Evolutionary conservation across 2,797 vertebrate genomes (phyloP).

Genomic region (Chrysocyon brachyurus): DNA sequence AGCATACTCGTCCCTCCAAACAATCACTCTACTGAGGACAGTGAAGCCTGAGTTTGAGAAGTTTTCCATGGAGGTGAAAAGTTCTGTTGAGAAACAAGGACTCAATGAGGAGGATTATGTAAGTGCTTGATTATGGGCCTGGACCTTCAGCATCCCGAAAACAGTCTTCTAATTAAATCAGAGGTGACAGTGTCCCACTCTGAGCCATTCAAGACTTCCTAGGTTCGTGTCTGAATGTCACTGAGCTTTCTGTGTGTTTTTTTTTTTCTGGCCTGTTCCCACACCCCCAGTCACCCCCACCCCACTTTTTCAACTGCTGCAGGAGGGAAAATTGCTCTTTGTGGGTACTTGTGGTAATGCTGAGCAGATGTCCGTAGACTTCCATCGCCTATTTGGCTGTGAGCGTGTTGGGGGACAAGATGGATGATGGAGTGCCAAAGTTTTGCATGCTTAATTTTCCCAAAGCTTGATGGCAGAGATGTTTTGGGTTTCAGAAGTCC

Average conservation of each 20-base stretch:
- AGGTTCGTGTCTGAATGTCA: slow-evolving; percentile 54
- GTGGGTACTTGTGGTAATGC: not conserved
- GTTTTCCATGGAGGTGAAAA: slow-evolving; percentile 97
- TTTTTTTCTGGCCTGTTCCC: not conserved
- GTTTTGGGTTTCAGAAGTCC: slow-evolving; percentile 53
- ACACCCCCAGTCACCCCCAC: not conserved
- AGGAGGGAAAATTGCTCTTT: not conserved
- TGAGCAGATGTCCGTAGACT: not conserved
- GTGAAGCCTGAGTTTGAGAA: slow-evolving; percentile 97
- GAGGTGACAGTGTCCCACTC: slow-evolving; percentile 71
- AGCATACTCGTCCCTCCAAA: slow-evolving; percentile 95
- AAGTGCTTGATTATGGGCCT: slow-evolving; percentile 86
- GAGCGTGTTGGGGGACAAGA: not conserved
- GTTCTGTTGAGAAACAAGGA: slow-evolving; percentile 92
- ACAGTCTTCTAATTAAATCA: slow-evolving; percentile 77
- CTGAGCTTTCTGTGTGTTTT: not conserved
- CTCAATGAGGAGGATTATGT: slow-evolving; percentile 94
- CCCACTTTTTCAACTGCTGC: not conserved
- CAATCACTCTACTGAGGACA: slow-evolving; percentile 95
- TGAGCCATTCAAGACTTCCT: slow-evolving; percentile 73
- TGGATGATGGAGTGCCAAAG: not conserved
- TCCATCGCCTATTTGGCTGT: not conserved
- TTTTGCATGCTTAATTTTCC: not conserved
- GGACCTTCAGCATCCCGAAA: slow-evolving; percentile 78
- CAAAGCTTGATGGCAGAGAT: slow-evolving; percentile 41